These are phyloP conservation scores for Serrognathus titanus DNA, from an alignment of 2,888 invertebrate species.

Conservation along the genomic window DNA sequence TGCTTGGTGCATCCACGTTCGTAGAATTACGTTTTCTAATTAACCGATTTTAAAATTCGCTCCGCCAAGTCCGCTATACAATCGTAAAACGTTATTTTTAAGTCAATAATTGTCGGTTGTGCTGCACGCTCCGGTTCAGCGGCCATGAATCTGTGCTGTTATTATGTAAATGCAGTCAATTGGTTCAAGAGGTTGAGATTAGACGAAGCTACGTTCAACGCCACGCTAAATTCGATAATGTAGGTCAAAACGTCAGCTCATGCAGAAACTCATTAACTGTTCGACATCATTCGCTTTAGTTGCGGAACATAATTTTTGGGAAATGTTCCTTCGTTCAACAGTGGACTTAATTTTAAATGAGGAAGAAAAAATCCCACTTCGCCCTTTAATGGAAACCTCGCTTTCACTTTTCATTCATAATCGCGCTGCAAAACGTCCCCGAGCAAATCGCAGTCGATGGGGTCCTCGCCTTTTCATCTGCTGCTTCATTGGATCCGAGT, in stretches of 20 bases:
- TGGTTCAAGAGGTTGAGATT: constrained; percentile 1
- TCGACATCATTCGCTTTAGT: too few species aligned
- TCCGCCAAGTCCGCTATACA: background rate
- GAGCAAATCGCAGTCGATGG: background rate
- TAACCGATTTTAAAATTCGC: too few species aligned
- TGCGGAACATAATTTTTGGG: too few species aligned
- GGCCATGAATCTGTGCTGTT: constrained; percentile 1
- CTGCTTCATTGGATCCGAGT: background rate
- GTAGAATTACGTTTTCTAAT: too few species aligned
- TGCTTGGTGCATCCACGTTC: too few species aligned
- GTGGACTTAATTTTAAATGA: too few species aligned
- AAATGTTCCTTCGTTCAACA: too few species aligned
- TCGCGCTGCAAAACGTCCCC: too few species aligned
- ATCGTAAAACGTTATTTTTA: background rate
- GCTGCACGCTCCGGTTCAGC: background rate
- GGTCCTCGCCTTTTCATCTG: background rate
- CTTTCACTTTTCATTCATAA: too few species aligned
- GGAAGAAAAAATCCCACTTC: too few species aligned
- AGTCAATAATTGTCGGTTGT: background rate
- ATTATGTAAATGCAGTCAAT: constrained; percentile 3
- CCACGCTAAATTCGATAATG: constrained; percentile 2
- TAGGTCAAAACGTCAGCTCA: background rate
- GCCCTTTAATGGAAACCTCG: too few species aligned
- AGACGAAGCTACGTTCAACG: background rate
- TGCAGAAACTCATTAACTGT: background rate